Conservation (phyloP, 2,888 invertebrate species). For the Agonopterix alstromeriana region DNA sequence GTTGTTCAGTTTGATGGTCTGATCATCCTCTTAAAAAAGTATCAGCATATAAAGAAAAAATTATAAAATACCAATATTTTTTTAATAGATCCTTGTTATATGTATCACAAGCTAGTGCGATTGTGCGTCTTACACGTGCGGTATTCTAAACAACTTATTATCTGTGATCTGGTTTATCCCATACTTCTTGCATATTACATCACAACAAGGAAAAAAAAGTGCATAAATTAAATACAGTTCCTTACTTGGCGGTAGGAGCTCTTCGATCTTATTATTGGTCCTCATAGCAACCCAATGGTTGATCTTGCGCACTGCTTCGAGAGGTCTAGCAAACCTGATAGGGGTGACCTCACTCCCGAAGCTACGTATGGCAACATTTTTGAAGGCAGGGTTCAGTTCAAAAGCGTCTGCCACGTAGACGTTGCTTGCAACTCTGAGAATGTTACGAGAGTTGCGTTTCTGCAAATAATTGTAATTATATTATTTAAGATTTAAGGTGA, state of each 20-base stretch:
- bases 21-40: too few relatives aligned
- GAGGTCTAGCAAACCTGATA: slow-evolving; percentile 69
- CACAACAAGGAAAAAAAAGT: not conserved
- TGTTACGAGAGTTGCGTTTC: slow-evolving; percentile 46
- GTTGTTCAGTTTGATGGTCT: too few relatives aligned
- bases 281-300: slow-evolving; percentile 84
- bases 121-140: too few relatives aligned
- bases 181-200: too few relatives aligned
- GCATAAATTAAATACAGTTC: not conserved
- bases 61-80: too few relatives aligned
- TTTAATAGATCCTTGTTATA: too few relatives aligned
- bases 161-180: too few relatives aligned
- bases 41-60: too few relatives aligned
- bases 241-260: slow-evolving; percentile 76
- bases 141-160: too few relatives aligned
- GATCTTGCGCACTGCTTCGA: slow-evolving; percentile 71
- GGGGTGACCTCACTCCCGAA: slow-evolving; percentile 76
- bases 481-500: too few relatives aligned
- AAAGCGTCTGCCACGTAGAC: slow-evolving; percentile 50
- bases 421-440: slow-evolving; percentile 50
- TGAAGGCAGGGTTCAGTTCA: slow-evolving; percentile 39
- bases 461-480: slow-evolving; percentile 23
- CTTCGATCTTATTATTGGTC: slow-evolving; percentile 81
- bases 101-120: too few relatives aligned
- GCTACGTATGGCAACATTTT: slow-evolving; percentile 41